phyloP scores from a whole-genome alignment of 2,797 vertebrate genomes.

The Odontamblyopus rebecca region DNA sequence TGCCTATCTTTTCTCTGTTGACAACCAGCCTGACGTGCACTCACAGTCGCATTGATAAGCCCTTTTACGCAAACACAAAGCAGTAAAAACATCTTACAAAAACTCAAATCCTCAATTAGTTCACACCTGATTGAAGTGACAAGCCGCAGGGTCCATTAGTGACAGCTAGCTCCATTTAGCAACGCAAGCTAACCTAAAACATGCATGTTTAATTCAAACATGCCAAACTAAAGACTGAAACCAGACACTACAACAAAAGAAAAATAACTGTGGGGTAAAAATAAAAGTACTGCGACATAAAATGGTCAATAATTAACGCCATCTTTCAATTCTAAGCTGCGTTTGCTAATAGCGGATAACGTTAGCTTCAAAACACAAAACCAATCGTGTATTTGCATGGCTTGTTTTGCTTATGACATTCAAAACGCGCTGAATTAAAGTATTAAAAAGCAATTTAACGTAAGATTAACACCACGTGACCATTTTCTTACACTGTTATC shows the following conservation, averaged over 20 bases:
- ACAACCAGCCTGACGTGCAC: slow-evolving; percentile 22
- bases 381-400: neutral
- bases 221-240: neutral
- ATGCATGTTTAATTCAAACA: neutral
- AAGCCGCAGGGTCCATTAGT: slow-evolving; percentile 16
- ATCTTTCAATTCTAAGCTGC: neutral
- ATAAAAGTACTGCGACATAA: rapidly evolving
- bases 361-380: slow-evolving; percentile 37
- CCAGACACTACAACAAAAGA: neutral
- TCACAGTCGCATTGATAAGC: slow-evolving; percentile 26
- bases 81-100: neutral
- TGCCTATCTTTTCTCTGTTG: slow-evolving; percentile 17
- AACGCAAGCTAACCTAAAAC: slow-evolving; percentile 31
- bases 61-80: neutral
- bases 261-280: neutral
- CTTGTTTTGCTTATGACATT: neutral
- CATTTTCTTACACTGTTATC: neutral
- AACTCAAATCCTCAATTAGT: neutral
- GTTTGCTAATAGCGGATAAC: slow-evolving; percentile 36
- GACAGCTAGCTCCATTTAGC: slow-evolving; percentile 53
- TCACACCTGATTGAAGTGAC: slow-evolving; percentile 12
- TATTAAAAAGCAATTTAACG: neutral
- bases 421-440: neutral
- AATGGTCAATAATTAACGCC: neutral
- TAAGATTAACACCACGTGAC: too few relatives aligned